These are phyloP conservation scores for Papilio gigon DNA, from an alignment of 2,888 invertebrate genomes.

Conservation along the genomic window DNA sequence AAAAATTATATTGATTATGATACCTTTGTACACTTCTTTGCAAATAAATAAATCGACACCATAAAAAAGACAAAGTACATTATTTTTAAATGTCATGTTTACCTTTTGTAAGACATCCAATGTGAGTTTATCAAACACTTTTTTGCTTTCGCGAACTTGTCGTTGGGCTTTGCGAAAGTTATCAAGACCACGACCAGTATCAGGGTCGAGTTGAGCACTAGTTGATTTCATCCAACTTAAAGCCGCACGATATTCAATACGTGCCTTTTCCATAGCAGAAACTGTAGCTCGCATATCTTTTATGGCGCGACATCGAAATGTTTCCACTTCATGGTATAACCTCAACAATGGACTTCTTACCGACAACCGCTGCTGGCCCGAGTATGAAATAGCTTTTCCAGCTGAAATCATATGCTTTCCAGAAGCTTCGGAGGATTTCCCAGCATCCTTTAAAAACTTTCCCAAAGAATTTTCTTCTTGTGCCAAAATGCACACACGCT, in stretches of 20 bases:
- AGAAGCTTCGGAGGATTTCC: conserved; percentile 94
- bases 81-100: conserved; percentile 34
- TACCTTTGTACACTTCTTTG: neutral
- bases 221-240: conserved; percentile 99
- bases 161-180: conserved; percentile 96
- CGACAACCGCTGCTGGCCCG: conserved; percentile 95
- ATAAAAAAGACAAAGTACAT: neutral
- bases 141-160: conserved; percentile 90
- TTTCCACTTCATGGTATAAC: conserved; percentile 98
- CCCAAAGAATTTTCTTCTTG: conserved; percentile 98
- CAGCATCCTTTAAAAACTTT: conserved; percentile 95
- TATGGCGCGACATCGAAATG: conserved; percentile 96
- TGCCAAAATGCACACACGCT: conserved; percentile 94
- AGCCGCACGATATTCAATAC: conserved; percentile 97
- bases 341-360: conserved; percentile 92
- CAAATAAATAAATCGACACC: neutral
- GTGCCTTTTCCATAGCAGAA: conserved; percentile 95
- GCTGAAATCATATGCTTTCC: conserved; percentile 82
- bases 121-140: conserved; percentile 95
- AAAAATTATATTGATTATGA: neutral
- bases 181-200: conserved; percentile 96
- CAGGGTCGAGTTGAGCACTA: conserved; percentile 97
- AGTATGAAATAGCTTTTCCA: conserved; percentile 92
- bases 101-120: conserved; percentile 97
- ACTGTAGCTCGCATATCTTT: conserved; percentile 96